phyloP scores from a whole-genome alignment of 1,140 invertebrate species.

The Papilio polyxenes region DNA sequence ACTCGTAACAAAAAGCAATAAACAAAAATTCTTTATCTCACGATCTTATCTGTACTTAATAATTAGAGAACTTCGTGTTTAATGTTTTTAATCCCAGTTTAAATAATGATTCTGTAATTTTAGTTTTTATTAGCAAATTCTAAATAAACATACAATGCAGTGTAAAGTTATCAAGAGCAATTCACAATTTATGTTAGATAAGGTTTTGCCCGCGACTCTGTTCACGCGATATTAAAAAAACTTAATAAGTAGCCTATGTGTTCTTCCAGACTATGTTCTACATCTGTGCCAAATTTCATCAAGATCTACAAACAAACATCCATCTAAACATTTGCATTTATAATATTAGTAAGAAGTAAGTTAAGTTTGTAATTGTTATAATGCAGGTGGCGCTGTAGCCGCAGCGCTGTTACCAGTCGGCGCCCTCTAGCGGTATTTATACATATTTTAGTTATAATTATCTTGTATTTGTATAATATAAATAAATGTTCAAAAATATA shows the following conservation, averaged over 20 bases:
- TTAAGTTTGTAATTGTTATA: not conserved
- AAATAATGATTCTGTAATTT: not conserved
- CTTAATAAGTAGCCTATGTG: no score
- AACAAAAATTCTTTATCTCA: not conserved
- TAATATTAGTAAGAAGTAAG: no score
- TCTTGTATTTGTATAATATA: not conserved
- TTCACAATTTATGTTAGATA: not conserved
- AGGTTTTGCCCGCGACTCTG: no score
- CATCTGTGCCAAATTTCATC: no score
- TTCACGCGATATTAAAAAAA: no score
- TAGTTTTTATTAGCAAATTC: no score
- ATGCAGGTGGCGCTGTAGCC: constrained; percentile 53
- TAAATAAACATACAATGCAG: no score
- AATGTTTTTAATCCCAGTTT: not conserved
- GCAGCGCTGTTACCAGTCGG: constrained; percentile 52
- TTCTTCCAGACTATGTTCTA: no score
- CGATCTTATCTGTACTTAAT: not conserved
- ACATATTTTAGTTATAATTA: constrained; percentile 3
- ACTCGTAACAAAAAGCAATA: not conserved
- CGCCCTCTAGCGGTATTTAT: constrained; percentile 14
- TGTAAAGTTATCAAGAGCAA: not conserved
- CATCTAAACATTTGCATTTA: no score
- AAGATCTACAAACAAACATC: no score
- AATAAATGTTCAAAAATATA: constrained; percentile 3
- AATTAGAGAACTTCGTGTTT: not conserved